Evolutionary conservation across 2,113 vertebrate genomes (phyloP), one percentile per base, ranked within the genome.

Genomic region (Blennius ocellaris): DNA sequence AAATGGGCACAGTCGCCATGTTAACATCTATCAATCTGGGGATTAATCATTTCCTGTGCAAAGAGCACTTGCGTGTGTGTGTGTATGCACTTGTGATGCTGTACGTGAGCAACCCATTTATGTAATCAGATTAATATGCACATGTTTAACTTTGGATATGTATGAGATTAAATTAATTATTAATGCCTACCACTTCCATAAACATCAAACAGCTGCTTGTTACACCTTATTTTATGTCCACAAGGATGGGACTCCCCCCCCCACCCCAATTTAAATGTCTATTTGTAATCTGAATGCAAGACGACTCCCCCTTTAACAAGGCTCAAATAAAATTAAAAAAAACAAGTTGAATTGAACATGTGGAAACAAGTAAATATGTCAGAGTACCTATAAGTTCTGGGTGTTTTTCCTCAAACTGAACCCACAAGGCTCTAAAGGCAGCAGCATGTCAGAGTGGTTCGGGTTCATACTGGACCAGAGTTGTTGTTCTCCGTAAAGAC

Each of bases 11-110:
- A 48, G 72, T 57, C 85, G 69, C 49, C 60, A 61, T 40, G 76
- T 81, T 77, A 80, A 67, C 56, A 82, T 73, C 77, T 73, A 80
- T 86, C 77, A 90, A 73, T 83, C 69, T 61, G 38, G 55, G 51
- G 75, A 81, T 78, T 73, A 82, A 88, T 90, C 39, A 64, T 64
- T 72, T 78, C 50, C 61, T 81, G 69, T 72, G 61, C 68, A 0
- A 40, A 41, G 52, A 7, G 49, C 38, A 48, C 14, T 3, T 8
- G 21, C 21, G 21, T 4, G 21, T 30, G 21, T 30, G 21, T 30
- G 6, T 38, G 55, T 37, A 73, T 73, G 67, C 11, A 54, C 70
- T 63, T 21, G 55, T 15, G 60, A 53, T 51, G n/a, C 40, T 11
- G 48, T 53, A 41, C 44, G 11, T 8, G 15, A 44, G 51, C 7